These are phyloP conservation scores for Eilema depressum DNA, from an alignment of 2,888 invertebrate species.

Conservation along the genomic window DNA sequence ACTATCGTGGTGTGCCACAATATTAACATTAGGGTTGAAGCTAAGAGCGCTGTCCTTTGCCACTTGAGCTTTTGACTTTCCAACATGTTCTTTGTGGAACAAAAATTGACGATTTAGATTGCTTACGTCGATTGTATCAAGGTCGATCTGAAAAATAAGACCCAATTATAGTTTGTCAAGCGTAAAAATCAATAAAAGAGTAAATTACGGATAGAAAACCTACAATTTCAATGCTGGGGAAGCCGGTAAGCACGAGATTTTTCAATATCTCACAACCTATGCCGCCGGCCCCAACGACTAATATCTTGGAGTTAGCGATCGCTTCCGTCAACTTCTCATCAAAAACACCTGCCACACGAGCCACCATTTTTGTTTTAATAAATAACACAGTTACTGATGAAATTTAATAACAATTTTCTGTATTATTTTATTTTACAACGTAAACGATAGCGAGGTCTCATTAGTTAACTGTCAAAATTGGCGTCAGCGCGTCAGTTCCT, in stretches of 20 bases:
- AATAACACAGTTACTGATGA: slow-evolving; percentile 39
- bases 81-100: slow-evolving; percentile 99
- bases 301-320: slow-evolving; percentile 90
- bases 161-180: background rate
- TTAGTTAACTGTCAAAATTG: slow-evolving; percentile 66
- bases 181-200: slow-evolving; percentile 11
- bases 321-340: slow-evolving; percentile 88
- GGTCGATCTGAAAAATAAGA: slow-evolving; percentile 94
- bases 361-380: slow-evolving; percentile 86
- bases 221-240: slow-evolving; percentile 97
- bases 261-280: slow-evolving; percentile 99
- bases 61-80: slow-evolving; percentile 97
- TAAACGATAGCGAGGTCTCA: slow-evolving; percentile 55
- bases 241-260: slow-evolving; percentile 98
- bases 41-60: slow-evolving; percentile 95
- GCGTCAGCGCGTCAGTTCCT: slow-evolving; percentile 68
- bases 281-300: slow-evolving; percentile 98
- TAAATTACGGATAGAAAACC: slow-evolving; percentile 68
- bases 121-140: slow-evolving; percentile 99
- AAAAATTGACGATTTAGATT: slow-evolving; percentile 99
- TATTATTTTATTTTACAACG: slow-evolving; percentile 47
- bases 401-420: slow-evolving; percentile 48
- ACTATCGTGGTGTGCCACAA: slow-evolving; percentile 96
- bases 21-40: slow-evolving; percentile 96
- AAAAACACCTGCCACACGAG: slow-evolving; percentile 89